Evolutionary conservation across 2,113 vertebrate genomes (phyloP), one percentile per base, ranked within the genome.

Genomic region (Alethe diademata): DNA sequence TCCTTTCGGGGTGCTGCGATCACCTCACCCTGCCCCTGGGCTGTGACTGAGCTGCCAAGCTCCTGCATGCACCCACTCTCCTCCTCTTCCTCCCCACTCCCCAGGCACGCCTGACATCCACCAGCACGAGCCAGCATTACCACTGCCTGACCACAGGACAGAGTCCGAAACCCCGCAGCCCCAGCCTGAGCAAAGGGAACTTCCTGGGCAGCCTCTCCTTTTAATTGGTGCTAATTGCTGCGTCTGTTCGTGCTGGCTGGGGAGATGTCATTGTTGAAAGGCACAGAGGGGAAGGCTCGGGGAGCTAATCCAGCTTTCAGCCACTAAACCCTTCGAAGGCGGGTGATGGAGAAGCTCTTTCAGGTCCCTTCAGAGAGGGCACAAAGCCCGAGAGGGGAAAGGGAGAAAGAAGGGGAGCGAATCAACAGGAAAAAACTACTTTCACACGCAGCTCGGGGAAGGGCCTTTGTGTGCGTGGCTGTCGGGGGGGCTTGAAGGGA

Each of bases 201-300:
- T 92, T 96, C 97, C 96, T 50, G 72, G 88, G 92, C 92, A 79
- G 93, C 92, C 95, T 97, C 95, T 96, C 93, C 95, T 95, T 97
- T 97, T 97, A 98, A 97, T 97, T 97, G 97, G 95, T 96, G 95
- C 96, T 98, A 97, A 97, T 97, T 97, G 96, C 96, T 94, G 96
- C 76, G 93, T 96, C 96, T 97, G 97, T 96, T 97, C 93, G 18
- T 61, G 96, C 96, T 89, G 96, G 97, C 96, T 94, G 93, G 96
- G 80, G 95, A 97, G 95, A 96, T 96, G 97, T 96, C 96, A 94
- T 94, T 92, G 95, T 93, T 97, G 96, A 96, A 97, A 97, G 88
- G 93, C 95, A 82, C 92, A 91, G 96, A 94, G 95, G 93, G 97
- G 94, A 95, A 90, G 56, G 94, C 93, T 88, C 14, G 42, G 53